A percentile compares a stretch with the other conserved stretches of the same genome.
Conservation (phyloP, 2,888 invertebrate genomes). For the Limnephilus marmoratus region DNA sequence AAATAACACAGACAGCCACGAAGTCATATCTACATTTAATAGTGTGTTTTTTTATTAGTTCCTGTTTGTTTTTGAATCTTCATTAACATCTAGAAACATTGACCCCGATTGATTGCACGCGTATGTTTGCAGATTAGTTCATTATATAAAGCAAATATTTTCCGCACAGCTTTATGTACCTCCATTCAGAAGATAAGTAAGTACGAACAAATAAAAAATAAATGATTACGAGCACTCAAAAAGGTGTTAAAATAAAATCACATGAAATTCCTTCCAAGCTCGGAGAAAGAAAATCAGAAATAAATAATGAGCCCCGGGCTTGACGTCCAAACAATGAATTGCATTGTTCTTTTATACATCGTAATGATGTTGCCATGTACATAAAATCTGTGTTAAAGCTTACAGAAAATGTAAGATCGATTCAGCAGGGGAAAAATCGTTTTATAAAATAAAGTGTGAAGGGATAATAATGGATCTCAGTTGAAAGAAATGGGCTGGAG, state of each 20-base stretch:
- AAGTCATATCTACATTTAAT: no score
- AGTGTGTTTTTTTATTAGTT: no score
- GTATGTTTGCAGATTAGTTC: no score
- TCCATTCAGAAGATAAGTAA: background rate
- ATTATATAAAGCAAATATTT: no score
- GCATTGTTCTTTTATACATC: background rate
- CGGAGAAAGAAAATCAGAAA: background rate
- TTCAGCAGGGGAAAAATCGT: slow-evolving; percentile 6
- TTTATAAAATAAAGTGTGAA: slow-evolving; percentile 41
- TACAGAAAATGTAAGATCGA: slow-evolving; percentile 4
- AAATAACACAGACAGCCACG: no score
- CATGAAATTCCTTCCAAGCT: background rate
- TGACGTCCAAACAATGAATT: slow-evolving; percentile 3
- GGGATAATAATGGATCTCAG: slow-evolving; percentile 38
- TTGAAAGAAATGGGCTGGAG: slow-evolving; percentile 32
- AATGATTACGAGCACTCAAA: background rate
- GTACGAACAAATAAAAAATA: background rate
- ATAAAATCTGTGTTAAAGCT: slow-evolving; percentile 18
- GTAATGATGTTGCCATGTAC: background rate
- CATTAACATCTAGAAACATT: no score
- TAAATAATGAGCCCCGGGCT: background rate
- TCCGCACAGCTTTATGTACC: background rate
- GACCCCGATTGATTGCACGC: no score
- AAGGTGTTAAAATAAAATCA: background rate
- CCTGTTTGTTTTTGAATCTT: no score